A percentile compares a stretch with the other conserved stretches of the same genome.
Evolutionary conservation across 2,888 invertebrate genomes (phyloP).

Genomic region (Formica aserva): DNA sequence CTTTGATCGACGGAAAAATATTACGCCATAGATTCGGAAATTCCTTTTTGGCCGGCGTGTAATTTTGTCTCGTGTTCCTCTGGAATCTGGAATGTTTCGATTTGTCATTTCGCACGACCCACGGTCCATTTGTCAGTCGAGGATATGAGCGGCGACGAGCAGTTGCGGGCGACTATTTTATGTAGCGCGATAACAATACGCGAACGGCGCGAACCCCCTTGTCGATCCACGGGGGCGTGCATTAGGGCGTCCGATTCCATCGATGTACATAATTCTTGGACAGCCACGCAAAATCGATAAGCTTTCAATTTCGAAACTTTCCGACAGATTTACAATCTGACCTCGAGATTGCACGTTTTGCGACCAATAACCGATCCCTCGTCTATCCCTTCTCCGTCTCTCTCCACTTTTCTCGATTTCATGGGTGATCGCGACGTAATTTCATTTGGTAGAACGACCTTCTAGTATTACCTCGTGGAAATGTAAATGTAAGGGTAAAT

Average conservation of each 20-base stretch:
- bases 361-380: slow-evolving; percentile 57
- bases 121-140: slow-evolving; percentile 73
- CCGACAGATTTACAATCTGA: slow-evolving; percentile 65
- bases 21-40: slow-evolving; percentile 61
- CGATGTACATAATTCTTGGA: slow-evolving; percentile 63
- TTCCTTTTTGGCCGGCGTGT: slow-evolving; percentile 53
- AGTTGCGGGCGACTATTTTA: slow-evolving; percentile 67
- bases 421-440: slow-evolving; percentile 28
- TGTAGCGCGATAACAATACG: slow-evolving; percentile 64
- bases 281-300: slow-evolving; percentile 69
- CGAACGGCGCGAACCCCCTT: slow-evolving; percentile 20
- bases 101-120: slow-evolving; percentile 75
- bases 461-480: slow-evolving; percentile 19
- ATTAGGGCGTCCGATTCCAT: slow-evolving; percentile 61
- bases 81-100: slow-evolving; percentile 73
- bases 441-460: slow-evolving; percentile 28
- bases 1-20: slow-evolving; percentile 64
- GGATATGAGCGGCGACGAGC: slow-evolving; percentile 70
- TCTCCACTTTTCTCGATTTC: slow-evolving; percentile 3
- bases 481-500: slow-evolving; percentile 26
- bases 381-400: not conserved
- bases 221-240: slow-evolving; percentile 14
- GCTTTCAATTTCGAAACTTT: slow-evolving; percentile 73
- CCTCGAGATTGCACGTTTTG: slow-evolving; percentile 55
- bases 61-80: slow-evolving; percentile 69